phyloP scores from a whole-genome alignment of 2,113 vertebrate species.

The Melanocharis versteri region DNA sequence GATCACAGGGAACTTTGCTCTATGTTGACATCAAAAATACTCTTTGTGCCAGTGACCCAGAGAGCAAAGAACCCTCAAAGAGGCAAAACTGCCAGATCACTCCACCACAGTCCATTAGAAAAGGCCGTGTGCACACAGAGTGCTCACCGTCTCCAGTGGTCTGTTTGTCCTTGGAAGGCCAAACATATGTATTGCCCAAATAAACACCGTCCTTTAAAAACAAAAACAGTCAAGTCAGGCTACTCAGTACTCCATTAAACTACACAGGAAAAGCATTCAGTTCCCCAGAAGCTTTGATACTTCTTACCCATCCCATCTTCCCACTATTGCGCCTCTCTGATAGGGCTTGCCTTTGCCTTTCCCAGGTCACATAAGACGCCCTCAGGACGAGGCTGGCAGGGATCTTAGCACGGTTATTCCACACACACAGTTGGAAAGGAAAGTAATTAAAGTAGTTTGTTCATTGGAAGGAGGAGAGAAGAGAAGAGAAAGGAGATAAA shows the following conservation, averaged over 20 bases:
- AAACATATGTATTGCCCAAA: background rate
- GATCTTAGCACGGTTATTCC: background rate
- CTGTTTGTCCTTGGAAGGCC: background rate
- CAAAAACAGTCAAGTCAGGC: background rate
- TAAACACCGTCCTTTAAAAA: slow-evolving; percentile 5
- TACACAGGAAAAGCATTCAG: background rate
- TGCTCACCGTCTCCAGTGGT: background rate
- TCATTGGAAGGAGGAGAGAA: background rate
- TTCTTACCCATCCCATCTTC: background rate
- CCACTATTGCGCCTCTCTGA: background rate
- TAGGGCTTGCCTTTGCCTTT: background rate
- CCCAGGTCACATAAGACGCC: rapidly evolving
- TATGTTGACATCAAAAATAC: slow-evolving; percentile 22
- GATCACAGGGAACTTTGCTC: slow-evolving; percentile 47
- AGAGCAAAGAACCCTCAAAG: background rate
- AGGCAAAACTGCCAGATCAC: background rate
- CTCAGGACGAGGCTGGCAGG: background rate
- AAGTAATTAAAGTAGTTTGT: background rate
- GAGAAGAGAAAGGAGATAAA: background rate
- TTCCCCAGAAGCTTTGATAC: background rate
- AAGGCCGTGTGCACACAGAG: background rate
- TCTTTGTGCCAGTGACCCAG: background rate
- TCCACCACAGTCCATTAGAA: background rate
- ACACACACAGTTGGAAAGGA: background rate
- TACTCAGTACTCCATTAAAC: background rate